Evolutionary conservation across 1,140 invertebrate species (phyloP).

Genomic region (Batillaria attramentaria): DNA sequence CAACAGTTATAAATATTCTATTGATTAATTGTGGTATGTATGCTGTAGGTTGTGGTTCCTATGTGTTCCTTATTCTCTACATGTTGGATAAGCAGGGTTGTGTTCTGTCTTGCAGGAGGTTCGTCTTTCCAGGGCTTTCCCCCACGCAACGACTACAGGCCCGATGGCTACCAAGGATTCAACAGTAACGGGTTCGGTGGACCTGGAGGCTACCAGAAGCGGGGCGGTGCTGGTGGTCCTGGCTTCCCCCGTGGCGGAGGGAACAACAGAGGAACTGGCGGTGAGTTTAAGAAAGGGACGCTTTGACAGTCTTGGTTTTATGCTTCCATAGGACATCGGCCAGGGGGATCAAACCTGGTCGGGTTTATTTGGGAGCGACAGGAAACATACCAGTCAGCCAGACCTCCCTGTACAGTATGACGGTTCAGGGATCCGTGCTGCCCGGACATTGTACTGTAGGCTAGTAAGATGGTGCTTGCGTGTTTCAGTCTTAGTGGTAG

Average conservation of each 20-base stretch:
- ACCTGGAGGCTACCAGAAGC: slow-evolving; percentile 46
- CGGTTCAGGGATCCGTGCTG: no score
- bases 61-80: not conserved
- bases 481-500: no score
- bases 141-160: slow-evolving; percentile 46
- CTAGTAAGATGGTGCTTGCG: no score
- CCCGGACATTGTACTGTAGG: no score
- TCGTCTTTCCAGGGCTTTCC: slow-evolving; percentile 46
- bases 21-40: no score
- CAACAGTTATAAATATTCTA: no score
- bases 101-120: slow-evolving; percentile 34
- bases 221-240: slow-evolving; percentile 37
- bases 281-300: no score
- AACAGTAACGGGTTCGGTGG: slow-evolving; percentile 45
- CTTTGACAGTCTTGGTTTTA: not conserved
- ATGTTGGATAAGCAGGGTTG: not conserved
- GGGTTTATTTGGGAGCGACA: no score
- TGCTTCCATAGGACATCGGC: not conserved
- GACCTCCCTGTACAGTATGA: no score
- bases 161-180: slow-evolving; percentile 55
- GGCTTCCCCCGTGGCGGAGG: slow-evolving; percentile 40
- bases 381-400: no score
- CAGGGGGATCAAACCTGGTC: no score
- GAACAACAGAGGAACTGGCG: slow-evolving; percentile 12
- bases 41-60: no score